Base-by-base conservation (phyloP, 1,140 invertebrate genomes). In the Pseudoatta argentina region DNA sequence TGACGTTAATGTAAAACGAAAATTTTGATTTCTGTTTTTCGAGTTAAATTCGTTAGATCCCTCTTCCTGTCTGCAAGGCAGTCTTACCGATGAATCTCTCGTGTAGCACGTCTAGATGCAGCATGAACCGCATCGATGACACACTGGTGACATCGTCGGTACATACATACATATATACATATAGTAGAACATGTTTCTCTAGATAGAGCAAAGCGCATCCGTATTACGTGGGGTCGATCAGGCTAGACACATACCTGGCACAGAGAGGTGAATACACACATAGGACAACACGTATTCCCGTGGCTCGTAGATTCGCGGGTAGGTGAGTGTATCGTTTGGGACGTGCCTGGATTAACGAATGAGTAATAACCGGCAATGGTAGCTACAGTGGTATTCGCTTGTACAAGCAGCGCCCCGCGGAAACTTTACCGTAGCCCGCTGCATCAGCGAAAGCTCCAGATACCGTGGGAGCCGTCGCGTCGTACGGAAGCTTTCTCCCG, bases 321-420 rank as follows among this genome's bases (percentile, higher is more conserved):
- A 85, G 88, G 69, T 61, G 87, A 92, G 89, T 92, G 88, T 92
- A 92, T 92, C 91, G 91, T 91, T 92, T 86, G 88, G 88, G 86
- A 92, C 91, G 91, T 92, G 91, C 86, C 79, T 81, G 91, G 91
- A 92, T 92, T 92, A 92, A 91, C 91, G 91, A 92, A 92, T 92
- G 91, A 92, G 91, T 92, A 92, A 92, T 92, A 92, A 92, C 91
- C 86, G 88, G 91, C 55, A 92, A 92, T 92, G 90, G 90, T 88
- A 88, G 88, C 77, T 77, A 63, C 67, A 75, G 78, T 77, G 61
- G 85, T 81, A 83, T 89, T 92, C 88, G 86, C 86, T 5, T 71
- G 83, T 81, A 73, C 76, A 30, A 21, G 21, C 53, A 24, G 55
- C 79, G 63, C n/a, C 2, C 39, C 86, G 76, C 87, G 83, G 91